Evolutionary conservation across 1,140 invertebrate genomes (phyloP).

Genomic region (Drosophila pseudoobscura): DNA sequence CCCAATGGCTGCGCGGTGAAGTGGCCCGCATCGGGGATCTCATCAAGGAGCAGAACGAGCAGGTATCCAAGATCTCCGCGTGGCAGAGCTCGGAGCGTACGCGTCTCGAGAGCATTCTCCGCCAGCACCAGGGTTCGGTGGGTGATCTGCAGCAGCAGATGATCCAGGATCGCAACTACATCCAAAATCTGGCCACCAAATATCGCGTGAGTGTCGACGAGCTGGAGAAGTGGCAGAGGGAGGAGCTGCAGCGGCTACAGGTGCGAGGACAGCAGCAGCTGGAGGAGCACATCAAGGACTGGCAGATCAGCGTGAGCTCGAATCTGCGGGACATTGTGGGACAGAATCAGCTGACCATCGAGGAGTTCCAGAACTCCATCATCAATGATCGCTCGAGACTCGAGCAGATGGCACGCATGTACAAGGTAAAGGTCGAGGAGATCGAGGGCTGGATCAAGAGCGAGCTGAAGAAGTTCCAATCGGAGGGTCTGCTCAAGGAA

Average conservation of each 20-base stretch:
- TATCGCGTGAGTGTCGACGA: slow-evolving; percentile 79
- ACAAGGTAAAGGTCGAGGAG: slow-evolving; percentile 75
- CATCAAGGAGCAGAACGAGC: slow-evolving; percentile 73
- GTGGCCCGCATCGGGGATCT: slow-evolving; percentile 67
- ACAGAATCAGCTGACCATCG: slow-evolving; percentile 73
- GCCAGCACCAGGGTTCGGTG: slow-evolving; percentile 71
- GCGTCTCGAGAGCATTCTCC: slow-evolving; percentile 67
- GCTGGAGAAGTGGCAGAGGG: slow-evolving; percentile 73
- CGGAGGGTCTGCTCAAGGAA: slow-evolving; percentile 72
- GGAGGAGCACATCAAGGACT: slow-evolving; percentile 72
- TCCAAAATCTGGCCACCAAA: slow-evolving; percentile 71
- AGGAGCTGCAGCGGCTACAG: slow-evolving; percentile 69
- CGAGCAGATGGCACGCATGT: slow-evolving; percentile 66
- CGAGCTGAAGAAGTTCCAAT: slow-evolving; percentile 70
- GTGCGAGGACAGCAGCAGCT: slow-evolving; percentile 60
- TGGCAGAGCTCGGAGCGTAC: slow-evolving; percentile 75
- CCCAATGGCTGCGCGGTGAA: slow-evolving; percentile 75
- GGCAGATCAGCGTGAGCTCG: slow-evolving; percentile 67
- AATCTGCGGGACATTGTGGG: slow-evolving; percentile 63
- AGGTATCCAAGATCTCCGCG: slow-evolving; percentile 65
- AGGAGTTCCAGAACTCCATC: slow-evolving; percentile 71
- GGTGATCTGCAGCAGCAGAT: slow-evolving; percentile 69
- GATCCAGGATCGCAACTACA: slow-evolving; percentile 64
- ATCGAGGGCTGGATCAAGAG: slow-evolving; percentile 75
- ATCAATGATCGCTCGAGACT: slow-evolving; percentile 68